Evolutionary conservation across 2,113 vertebrate genomes (phyloP).

Genomic region (Thymallus thymallus): DNA sequence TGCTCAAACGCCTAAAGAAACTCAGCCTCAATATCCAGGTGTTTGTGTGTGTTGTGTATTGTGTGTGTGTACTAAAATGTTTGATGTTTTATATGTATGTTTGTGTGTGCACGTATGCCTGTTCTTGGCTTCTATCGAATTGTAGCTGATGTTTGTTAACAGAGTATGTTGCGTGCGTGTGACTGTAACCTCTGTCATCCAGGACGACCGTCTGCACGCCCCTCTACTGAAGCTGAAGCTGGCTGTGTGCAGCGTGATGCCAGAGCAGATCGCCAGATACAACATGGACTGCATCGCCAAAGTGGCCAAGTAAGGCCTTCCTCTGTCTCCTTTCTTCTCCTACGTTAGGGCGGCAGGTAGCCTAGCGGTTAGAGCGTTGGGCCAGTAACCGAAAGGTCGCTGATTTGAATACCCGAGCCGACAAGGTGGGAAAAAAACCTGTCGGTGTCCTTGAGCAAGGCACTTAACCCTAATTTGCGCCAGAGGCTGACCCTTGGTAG

Average conservation of each 20-base stretch:
- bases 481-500: too few relatives aligned
- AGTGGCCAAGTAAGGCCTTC: constrained; percentile 82
- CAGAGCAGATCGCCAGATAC: constrained; percentile 92
- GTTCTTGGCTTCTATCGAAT: neutral
- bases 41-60: constrained; percentile 14
- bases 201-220: constrained; percentile 91
- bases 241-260: constrained; percentile 94
- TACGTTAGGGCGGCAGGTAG: too few relatives aligned
- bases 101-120: neutral
- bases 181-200: constrained; percentile 18
- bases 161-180: neutral
- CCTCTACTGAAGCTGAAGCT: constrained; percentile 93
- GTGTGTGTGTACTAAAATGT: neutral
- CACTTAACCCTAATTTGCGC: too few relatives aligned
- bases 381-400: too few relatives aligned
- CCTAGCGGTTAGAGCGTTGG: too few relatives aligned
- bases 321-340: too few relatives aligned
- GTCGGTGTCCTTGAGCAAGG: too few relatives aligned
- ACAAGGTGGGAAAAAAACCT: too few relatives aligned
- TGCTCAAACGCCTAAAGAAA: constrained; percentile 97
- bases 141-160: neutral
- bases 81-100: neutral
- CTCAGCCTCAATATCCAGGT: constrained; percentile 97
- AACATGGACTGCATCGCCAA: constrained; percentile 97
- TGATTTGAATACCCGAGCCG: too few relatives aligned